These are phyloP conservation scores for Conus betulinus DNA, from an alignment of 1,140 invertebrate species.

Conservation along the genomic window DNA sequence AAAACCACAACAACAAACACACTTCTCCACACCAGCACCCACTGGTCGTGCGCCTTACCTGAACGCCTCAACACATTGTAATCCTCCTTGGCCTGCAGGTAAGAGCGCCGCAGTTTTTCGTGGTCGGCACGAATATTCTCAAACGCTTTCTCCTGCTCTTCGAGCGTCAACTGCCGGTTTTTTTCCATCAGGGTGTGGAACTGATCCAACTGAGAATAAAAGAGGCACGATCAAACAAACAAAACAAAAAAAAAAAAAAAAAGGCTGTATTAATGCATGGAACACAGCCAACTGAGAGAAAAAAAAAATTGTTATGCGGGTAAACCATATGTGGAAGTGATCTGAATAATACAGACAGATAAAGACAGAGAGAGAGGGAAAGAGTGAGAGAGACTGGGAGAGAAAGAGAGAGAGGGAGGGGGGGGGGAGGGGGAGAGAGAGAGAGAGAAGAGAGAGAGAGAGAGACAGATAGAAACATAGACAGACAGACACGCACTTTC, in stretches of 20 bases:
- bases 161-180: constrained; percentile 59
- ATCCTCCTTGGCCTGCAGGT: constrained; percentile 70
- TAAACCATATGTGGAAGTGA: too few relatives aligned
- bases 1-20: not conserved
- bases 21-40: not conserved
- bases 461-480: too few relatives aligned
- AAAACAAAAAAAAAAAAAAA: not conserved
- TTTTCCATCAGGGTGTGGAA: constrained; percentile 70
- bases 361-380: too few relatives aligned
- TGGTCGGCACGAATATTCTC: constrained; percentile 68
- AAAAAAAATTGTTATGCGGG: too few relatives aligned
- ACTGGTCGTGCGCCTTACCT: constrained; percentile 25
- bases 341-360: too few relatives aligned
- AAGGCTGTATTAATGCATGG: not conserved
- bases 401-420: too few relatives aligned
- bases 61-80: constrained; percentile 66
- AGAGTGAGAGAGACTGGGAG: too few relatives aligned
- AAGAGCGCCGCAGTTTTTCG: constrained; percentile 66
- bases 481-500: too few relatives aligned
- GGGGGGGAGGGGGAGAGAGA: too few relatives aligned
- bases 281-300: not conserved
- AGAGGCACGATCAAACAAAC: not conserved
- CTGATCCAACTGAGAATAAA: constrained; percentile 63
- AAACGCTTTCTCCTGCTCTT: constrained; percentile 68
- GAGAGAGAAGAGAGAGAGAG: too few relatives aligned